Evolutionary conservation across 2,113 vertebrate genomes (phyloP), one percentile per base, ranked within the genome.

Genomic region (Sialia sialis): DNA sequence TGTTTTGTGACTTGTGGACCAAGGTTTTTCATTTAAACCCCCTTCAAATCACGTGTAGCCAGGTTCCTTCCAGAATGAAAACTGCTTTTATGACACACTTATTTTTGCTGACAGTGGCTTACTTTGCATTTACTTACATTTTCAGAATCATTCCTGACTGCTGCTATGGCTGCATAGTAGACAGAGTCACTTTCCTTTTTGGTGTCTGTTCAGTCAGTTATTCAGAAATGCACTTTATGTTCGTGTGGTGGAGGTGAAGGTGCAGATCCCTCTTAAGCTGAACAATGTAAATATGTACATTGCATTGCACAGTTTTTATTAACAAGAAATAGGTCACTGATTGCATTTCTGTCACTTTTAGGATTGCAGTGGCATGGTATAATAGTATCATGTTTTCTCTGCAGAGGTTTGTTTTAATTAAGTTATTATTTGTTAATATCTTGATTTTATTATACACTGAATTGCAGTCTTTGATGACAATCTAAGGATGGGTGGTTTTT

Each of bases 271-370:
- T 88, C 39, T 81, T 89, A 27, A 93, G 39, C 36, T 79, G 91
- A 90, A 89, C n/a, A 76, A 22, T 78, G 58, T 83, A 95, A 60
- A 88, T 90, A 85, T 41, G 26, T 79, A 74, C 87, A 83, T 91
- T 74, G 4, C 62, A 83, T 76, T 92, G 58, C 72, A 39, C 77
- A 69, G 41, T 84, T 95, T 97, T 97, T 94, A 64, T 95, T 96
- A 78, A 54, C 87, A 94, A 93, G 84, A 94, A 96, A 92, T 69
- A 89, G 43, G 29, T 77, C 92, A 84, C 93, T 95, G 93, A 84
- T 93, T 96, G 89, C 15, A 95, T 95, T 97, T 97, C 84, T 96
- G 84, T 92, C 85, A 94, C 79, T 83, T 96, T 94, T 69, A 79
- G 64, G 49, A 75, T 95, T 95, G 75, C 85, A 95, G 63, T 68